A percentile compares a stretch with the other conserved stretches of the same genome.
phyloP scores from a whole-genome alignment of 2,113 vertebrate species.

The Tyto alba region DNA sequence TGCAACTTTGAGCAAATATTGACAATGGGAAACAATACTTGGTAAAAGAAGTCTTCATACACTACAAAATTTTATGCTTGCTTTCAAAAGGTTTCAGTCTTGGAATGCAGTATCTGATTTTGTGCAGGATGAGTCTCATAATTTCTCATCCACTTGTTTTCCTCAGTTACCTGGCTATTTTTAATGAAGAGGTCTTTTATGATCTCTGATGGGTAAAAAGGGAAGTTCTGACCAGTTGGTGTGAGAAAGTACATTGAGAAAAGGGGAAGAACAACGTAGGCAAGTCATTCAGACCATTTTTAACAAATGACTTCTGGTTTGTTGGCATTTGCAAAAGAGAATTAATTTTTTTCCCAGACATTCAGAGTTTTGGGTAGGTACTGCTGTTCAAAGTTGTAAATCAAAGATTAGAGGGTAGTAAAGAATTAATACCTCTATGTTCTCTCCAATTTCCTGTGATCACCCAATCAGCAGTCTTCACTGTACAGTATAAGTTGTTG shows the following conservation, averaged over 20 bases:
- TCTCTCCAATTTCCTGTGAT: background rate
- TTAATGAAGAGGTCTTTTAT: background rate
- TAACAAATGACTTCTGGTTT: background rate
- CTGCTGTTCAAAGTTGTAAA: background rate
- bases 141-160: background rate
- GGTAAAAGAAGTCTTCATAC: background rate
- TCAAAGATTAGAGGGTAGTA: background rate
- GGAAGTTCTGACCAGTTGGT: background rate
- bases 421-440: background rate
- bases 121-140: background rate
- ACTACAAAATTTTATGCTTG: background rate
- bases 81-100: background rate
- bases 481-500: background rate
- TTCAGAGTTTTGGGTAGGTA: background rate
- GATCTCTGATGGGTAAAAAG: background rate
- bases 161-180: background rate
- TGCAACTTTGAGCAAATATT: background rate
- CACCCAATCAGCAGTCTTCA: background rate
- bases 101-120: background rate
- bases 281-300: background rate
- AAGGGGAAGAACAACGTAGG: background rate
- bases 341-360: fast-evolving
- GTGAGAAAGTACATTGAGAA: background rate
- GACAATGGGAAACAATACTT: background rate
- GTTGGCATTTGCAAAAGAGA: background rate